Percentiles rank a stretch among this genome's conserved stretches.
phyloP scores from a whole-genome alignment of 2,113 vertebrate species.

The Paratilapia polleni region DNA sequence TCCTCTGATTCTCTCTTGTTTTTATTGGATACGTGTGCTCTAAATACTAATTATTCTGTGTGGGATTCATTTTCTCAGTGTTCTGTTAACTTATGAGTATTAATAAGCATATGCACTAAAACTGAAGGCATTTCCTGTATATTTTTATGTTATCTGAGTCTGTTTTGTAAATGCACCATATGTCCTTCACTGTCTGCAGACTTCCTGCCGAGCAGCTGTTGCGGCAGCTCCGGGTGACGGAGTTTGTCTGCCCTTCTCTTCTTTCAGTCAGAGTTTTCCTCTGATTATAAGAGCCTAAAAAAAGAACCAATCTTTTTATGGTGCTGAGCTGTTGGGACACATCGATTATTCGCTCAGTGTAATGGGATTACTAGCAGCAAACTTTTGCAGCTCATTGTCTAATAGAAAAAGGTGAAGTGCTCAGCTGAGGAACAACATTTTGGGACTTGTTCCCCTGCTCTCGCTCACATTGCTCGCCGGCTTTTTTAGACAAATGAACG shows the following conservation, averaged over 20 bases:
- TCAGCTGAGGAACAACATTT: background rate
- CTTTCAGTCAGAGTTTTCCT: constrained; percentile 10
- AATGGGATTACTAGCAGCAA: background rate
- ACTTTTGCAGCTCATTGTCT: background rate
- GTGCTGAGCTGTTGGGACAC: background rate
- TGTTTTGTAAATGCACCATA: background rate
- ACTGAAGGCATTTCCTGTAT: no score
- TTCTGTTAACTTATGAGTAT: background rate
- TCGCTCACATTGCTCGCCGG: background rate
- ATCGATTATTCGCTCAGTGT: no score
- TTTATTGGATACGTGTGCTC: background rate
- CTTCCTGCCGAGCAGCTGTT: background rate
- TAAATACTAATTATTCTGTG: background rate
- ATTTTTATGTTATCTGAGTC: background rate
- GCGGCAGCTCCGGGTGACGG: background rate
- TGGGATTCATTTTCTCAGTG: background rate
- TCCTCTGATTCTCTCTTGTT: no score
- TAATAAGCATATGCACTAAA: no score
- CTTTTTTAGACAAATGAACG: background rate
- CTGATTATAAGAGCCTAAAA: constrained; percentile 1
- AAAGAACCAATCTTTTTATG: constrained; percentile 21
- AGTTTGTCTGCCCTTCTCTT: constrained; percentile 8
- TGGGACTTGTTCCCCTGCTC: background rate
- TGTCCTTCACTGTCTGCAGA: background rate
- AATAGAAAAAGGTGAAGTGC: background rate